Conservation (phyloP, 2,113 vertebrate genomes). For the Cygnus buccinator region DNA sequence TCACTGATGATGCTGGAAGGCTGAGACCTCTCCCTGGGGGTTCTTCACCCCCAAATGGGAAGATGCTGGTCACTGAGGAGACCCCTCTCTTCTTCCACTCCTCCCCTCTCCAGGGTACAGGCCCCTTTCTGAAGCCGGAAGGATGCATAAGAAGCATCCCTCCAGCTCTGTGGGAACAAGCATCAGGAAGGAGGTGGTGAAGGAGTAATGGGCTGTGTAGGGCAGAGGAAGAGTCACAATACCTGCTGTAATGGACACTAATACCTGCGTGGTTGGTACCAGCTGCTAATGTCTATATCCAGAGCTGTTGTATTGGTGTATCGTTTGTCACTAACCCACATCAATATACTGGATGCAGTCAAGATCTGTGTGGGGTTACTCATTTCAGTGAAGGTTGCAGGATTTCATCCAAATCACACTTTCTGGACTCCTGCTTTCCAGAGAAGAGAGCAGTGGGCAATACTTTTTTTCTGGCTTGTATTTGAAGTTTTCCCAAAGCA, state of each 20-base stretch:
- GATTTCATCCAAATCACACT: background rate
- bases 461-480: background rate
- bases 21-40: background rate
- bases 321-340: background rate
- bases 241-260: background rate
- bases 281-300: background rate
- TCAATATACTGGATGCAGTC: background rate
- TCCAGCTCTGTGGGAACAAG: background rate
- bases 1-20: background rate
- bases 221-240: background rate
- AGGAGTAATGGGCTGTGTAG: background rate
- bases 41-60: background rate
- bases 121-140: background rate
- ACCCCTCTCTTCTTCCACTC: background rate
- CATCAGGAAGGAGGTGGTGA: background rate
- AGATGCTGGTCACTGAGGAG: background rate
- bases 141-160: background rate
- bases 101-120: background rate
- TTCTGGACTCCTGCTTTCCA: background rate
- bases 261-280: background rate
- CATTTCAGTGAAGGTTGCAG: background rate
- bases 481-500: background rate
- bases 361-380: background rate
- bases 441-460: background rate
- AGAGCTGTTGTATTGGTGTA: background rate